Base-by-base conservation (phyloP, 2,113 vertebrate genomes). In the Phylloscopus trochiloides region DNA sequence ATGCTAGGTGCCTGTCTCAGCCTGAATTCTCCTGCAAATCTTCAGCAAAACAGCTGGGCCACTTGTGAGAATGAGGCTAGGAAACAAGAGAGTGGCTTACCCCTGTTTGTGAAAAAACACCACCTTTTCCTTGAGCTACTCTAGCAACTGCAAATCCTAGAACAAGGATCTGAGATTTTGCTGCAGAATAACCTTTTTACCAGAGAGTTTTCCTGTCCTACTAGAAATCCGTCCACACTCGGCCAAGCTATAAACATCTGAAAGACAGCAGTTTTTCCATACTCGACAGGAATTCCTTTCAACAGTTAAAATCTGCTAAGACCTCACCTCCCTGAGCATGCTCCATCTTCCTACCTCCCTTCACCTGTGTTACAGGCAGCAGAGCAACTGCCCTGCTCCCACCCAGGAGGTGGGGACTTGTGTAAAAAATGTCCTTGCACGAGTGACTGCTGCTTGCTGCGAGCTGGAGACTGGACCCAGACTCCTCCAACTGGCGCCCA, bases 191-290 rank as follows among this genome's bases (percentile, higher is more conserved):
- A 96, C 95, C 73, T 91, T 74, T 92, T 92, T 75, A 95, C n/a
- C 96, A 96, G 92, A 92, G 93, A 88, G 78, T 75, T 92, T 96
- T 96, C 90, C 86, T 80, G 90, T 83, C 79, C 92, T 94, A 94
- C 81, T 80, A 94, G 90, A 96, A 94, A 96, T 92, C 81, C 86
- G 72, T 95, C 72, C 75, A 15, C 22, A 21, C 75, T 92, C 68
- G 72, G 96, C 94, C 83, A 81, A 85, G 82, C 76, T 80, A 88
- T 77, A 74, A 96, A 93, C 88, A 94, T 95, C 75, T 96, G 75
- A 96, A 95, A 90, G 70, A 63, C 71, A 92, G 74, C 75, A 48
- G 38, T 74, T 97, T 89, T 90, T 88, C 93, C 93, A 84, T 42
- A 90, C 31, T 95, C 92, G 74, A 59, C 7, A 90, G 61, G 61